Conservation (phyloP, 53 echinoderm and acorn worm genomes). For the Echinarachnius parma region DNA sequence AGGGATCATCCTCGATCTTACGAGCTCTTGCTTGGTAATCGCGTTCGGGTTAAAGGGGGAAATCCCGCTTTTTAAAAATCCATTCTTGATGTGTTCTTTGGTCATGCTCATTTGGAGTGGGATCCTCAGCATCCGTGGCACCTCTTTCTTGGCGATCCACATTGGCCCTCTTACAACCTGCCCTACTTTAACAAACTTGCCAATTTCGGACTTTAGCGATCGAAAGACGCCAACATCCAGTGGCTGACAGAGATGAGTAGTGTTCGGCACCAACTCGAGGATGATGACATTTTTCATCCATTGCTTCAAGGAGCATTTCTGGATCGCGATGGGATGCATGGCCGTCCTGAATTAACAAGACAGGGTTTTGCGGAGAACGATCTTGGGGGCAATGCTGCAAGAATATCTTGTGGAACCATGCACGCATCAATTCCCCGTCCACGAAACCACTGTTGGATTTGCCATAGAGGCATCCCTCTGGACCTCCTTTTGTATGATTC, state of each 20-base stretch:
- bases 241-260: slow-evolving; percentile 47
- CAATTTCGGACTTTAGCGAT: slow-evolving; percentile 19
- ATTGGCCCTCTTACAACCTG: slow-evolving; percentile 28
- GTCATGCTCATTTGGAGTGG: slow-evolving; percentile 25
- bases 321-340: slow-evolving; percentile 14
- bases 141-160: slow-evolving; percentile 38
- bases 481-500: slow-evolving; percentile 28
- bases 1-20: slow-evolving; percentile 24
- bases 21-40: slow-evolving; percentile 21
- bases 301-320: slow-evolving; percentile 8
- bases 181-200: slow-evolving; percentile 14
- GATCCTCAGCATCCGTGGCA: slow-evolving; percentile 14
- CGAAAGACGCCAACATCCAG: slow-evolving; percentile 29
- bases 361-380: slow-evolving; percentile 22
- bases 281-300: slow-evolving; percentile 15
- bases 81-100: slow-evolving; percentile 39
- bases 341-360: slow-evolving; percentile 36
- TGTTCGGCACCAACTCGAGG: slow-evolving; percentile 25
- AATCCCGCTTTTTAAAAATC: slow-evolving; percentile 30
- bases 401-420: slow-evolving; percentile 40
- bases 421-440: slow-evolving; percentile 33
- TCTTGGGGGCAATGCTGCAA: slow-evolving; percentile 26
- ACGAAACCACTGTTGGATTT: slow-evolving; percentile 40
- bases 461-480: slow-evolving; percentile 22
- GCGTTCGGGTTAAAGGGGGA: slow-evolving; percentile 43